phyloP scores from a whole-genome alignment of 2,888 invertebrate species.

The Tanytarsus gracilentus region DNA sequence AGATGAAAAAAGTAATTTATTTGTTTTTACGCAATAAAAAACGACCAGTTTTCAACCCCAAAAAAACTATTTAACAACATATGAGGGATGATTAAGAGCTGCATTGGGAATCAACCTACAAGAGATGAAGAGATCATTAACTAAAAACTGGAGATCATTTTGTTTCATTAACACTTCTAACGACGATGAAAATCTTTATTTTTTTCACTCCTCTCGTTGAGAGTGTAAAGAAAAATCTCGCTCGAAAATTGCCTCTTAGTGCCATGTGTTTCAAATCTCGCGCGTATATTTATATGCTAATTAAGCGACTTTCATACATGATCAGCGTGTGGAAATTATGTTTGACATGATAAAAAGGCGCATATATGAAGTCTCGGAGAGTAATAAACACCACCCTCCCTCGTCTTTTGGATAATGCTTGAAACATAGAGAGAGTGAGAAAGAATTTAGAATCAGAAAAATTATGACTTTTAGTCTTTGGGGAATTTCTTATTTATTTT shows the following conservation, averaged over 20 bases:
- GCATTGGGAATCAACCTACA: constrained; percentile 1
- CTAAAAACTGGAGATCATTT: background rate
- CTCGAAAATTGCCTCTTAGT: constrained; percentile 11
- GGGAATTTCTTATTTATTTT: too few relatives aligned
- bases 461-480: background rate
- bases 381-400: constrained; percentile 15
- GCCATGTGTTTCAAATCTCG: constrained; percentile 27
- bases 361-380: too few relatives aligned
- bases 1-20: too few relatives aligned
- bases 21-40: too few relatives aligned
- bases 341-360: constrained; percentile 12
- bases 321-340: constrained; percentile 15
- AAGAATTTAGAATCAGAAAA: background rate
- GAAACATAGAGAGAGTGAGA: background rate
- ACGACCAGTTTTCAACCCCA: too few relatives aligned
- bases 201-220: background rate
- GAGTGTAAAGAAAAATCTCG: background rate
- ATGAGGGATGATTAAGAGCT: background rate
- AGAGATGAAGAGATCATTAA: constrained; percentile 11
- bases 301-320: constrained; percentile 22
- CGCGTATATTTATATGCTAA: constrained; percentile 28
- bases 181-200: background rate
- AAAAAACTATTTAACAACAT: background rate
- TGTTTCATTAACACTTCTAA: constrained; percentile 11
- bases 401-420: background rate